These are phyloP conservation scores for Bradypodion ventrale DNA, from an alignment of 2,797 vertebrate genomes.

Conservation along the genomic window DNA sequence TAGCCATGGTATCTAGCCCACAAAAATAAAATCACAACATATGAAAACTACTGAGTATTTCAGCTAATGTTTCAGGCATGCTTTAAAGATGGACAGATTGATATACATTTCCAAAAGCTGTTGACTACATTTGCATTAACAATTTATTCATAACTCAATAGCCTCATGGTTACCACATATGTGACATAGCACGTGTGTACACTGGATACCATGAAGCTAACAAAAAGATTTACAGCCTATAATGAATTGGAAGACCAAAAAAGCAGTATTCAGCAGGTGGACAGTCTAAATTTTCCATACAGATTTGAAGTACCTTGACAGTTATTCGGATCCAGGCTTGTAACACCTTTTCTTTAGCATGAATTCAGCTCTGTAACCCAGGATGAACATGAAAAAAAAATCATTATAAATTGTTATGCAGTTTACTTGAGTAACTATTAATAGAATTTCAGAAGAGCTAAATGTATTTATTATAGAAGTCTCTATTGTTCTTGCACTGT, in stretches of 20 bases:
- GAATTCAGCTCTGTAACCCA: slow-evolving; percentile 37
- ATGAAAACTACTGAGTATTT: not conserved
- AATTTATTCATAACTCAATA: slow-evolving; percentile 31
- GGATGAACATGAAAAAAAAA: slow-evolving; percentile 35
- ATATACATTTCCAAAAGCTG: slow-evolving; percentile 36
- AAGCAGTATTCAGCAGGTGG: not conserved
- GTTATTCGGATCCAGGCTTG: too few relatives aligned
- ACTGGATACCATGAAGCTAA: not conserved
- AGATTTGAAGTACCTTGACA: not conserved
- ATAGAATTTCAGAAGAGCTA: slow-evolving; percentile 58
- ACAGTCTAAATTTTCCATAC: not conserved
- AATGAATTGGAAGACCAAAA: too few relatives aligned
- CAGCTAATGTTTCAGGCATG: slow-evolving; percentile 10
- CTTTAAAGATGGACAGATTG: slow-evolving; percentile 54
- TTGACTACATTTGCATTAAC: slow-evolving; percentile 34
- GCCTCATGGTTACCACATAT: too few relatives aligned
- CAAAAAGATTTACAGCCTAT: not conserved
- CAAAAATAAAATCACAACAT: slow-evolving; percentile 5
- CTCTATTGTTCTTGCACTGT: slow-evolving; percentile 18
- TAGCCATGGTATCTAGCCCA: not conserved
- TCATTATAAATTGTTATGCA: slow-evolving; percentile 43
- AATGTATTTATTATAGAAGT: slow-evolving; percentile 39
- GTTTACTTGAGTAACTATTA: slow-evolving; percentile 50
- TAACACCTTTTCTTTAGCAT: slow-evolving; percentile 21
- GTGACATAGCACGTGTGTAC: too few relatives aligned